phyloP scores from a whole-genome alignment of 1,140 invertebrate genomes.

The Phthorimaea operculella region DNA sequence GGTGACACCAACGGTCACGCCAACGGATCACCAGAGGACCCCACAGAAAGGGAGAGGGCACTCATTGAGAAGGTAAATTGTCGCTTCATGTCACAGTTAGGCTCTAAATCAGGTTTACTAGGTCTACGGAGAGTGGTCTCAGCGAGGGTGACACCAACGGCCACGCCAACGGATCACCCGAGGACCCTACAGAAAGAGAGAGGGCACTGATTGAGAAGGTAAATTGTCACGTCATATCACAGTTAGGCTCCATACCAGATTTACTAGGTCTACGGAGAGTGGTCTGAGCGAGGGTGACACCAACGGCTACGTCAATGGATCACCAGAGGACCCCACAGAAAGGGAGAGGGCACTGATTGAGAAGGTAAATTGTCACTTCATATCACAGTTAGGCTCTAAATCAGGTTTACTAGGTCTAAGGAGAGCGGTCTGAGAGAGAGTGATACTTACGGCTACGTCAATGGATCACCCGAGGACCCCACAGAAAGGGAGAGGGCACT shows the following conservation, averaged over 20 bases:
- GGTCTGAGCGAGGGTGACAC: constrained; percentile 54
- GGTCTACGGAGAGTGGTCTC: constrained; percentile 59
- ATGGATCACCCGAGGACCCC: constrained; percentile 53
- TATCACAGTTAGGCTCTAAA: no score
- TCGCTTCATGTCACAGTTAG: no score
- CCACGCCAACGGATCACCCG: constrained; percentile 42
- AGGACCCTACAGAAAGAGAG: constrained; percentile 77
- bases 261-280: constrained; percentile 61
- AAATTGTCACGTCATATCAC: no score
- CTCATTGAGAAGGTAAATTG: constrained; percentile 79
- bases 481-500: constrained; percentile 85
- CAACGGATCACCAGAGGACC: constrained; percentile 50
- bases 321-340: constrained; percentile 68
- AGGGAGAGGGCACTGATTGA: constrained; percentile 88
- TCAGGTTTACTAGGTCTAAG: constrained; percentile 59
- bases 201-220: constrained; percentile 86
- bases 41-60: constrained; percentile 83
- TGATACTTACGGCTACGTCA: constrained; percentile 41
- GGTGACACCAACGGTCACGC: constrained; percentile 40
- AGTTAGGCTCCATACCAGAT: no score
- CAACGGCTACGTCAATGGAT: constrained; percentile 42
- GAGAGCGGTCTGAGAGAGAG: constrained; percentile 60
- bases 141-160: constrained; percentile 53
- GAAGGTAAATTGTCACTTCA: constrained; percentile 71
- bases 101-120: no score